phyloP scores from a whole-genome alignment of 1,140 invertebrate genomes.

The Drosophila equinoxialis region DNA sequence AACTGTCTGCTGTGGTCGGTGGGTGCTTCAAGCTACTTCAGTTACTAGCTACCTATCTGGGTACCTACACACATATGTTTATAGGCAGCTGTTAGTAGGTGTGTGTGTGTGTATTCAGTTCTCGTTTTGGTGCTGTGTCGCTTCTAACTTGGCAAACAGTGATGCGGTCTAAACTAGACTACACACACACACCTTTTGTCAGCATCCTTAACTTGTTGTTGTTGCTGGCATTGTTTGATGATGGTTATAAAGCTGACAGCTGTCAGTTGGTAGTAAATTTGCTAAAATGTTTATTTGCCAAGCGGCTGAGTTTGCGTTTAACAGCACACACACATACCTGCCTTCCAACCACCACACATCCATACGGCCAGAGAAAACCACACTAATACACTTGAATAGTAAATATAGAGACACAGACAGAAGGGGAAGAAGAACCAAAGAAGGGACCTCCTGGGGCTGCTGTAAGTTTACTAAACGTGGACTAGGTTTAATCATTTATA shows the following conservation, averaged over 20 bases:
- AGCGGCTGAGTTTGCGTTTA: conserved; percentile 77
- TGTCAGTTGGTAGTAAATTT: conserved; percentile 82
- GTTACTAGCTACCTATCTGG: conserved; percentile 22
- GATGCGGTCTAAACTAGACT: conserved; percentile 50
- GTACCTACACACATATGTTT: not conserved
- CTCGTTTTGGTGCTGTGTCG: conserved; percentile 47
- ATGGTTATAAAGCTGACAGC: conserved; percentile 82
- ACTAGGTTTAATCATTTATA: conserved; percentile 77
- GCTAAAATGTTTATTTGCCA: conserved; percentile 81
- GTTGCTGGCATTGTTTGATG: conserved; percentile 68
- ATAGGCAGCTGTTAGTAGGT: conserved; percentile 16
- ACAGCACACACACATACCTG: conserved; percentile 44
- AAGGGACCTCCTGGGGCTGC: conserved; percentile 37
- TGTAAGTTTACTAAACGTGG: conserved; percentile 51
- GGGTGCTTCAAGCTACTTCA: conserved; percentile 47
- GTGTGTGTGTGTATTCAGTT: conserved; percentile 57
- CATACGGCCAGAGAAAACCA: conserved; percentile 13
- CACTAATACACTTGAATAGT: conserved; percentile 54
- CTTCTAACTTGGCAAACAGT: conserved; percentile 56
- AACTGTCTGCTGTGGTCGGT: conserved; percentile 50
- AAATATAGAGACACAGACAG: conserved; percentile 38
- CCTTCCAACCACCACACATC: not conserved
- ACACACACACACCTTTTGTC: conserved; percentile 51
- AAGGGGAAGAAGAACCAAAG: conserved; percentile 4
- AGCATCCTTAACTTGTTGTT: conserved; percentile 28